Percentiles rank a stretch among this genome's conserved stretches.
Evolutionary conservation across 2,797 vertebrate genomes (phyloP).

Genomic region (Scyliorhinus canicula): DNA sequence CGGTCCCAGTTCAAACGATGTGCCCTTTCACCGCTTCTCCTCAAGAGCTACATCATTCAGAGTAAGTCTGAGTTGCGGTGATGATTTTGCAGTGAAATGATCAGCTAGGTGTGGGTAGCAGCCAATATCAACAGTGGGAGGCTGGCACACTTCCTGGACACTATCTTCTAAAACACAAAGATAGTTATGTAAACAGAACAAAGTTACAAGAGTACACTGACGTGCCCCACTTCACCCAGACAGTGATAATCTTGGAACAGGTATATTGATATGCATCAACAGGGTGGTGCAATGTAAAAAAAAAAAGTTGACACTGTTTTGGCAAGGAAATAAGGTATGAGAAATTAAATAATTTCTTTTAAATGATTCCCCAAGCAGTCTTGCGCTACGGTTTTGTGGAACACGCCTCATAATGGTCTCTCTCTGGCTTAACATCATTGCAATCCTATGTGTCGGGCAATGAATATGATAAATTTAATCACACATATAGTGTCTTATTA

Average conservation of each 20-base stretch:
- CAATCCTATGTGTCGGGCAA: neutral
- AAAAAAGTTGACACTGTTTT: neutral
- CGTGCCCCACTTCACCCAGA: neutral
- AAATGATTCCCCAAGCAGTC: neutral
- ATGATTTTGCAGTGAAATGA: neutral
- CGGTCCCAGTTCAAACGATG: constrained; percentile 41
- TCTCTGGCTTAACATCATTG: neutral
- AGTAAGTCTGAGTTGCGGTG: constrained; percentile 54
- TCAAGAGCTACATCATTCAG: constrained; percentile 79
- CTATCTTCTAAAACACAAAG: neutral
- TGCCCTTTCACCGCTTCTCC: constrained; percentile 65
- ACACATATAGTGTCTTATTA: neutral
- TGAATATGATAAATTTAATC: neutral
- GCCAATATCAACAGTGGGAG: neutral
- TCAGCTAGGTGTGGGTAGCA: neutral
- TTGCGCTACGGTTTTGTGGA: neutral
- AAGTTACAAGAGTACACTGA: neutral
- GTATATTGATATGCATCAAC: neutral
- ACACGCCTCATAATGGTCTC: neutral
- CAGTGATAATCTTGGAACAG: neutral
- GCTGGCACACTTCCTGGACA: neutral
- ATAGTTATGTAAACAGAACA: neutral
- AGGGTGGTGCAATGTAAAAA: neutral
- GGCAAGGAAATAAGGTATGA: neutral
- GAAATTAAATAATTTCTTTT: neutral